Percentiles rank a stretch among this genome's conserved stretches.
These are phyloP conservation scores for Girardia tigrina DNA, from an alignment of 2,888 invertebrate species.

Conservation along the genomic window DNA sequence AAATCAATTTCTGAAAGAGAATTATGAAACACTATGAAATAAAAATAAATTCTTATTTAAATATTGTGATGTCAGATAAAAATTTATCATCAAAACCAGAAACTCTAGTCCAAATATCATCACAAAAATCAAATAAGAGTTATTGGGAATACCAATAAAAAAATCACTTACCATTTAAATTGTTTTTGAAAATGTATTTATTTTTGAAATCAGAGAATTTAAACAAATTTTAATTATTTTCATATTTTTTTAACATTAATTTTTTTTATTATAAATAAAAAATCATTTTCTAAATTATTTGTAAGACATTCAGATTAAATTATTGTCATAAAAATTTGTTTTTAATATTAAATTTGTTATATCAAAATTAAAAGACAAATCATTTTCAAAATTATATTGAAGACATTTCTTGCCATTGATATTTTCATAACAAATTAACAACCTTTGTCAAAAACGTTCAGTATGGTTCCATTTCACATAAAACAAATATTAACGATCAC, in stretches of 20 bases:
- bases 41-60: no score
- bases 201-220: no score
- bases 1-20: no score
- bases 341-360: background rate
- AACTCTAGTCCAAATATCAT: background rate
- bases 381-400: constrained; percentile 23
- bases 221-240: no score
- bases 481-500: constrained; percentile 19
- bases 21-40: no score
- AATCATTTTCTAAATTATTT: no score
- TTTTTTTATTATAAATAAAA: no score
- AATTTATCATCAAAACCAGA: background rate
- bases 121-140: background rate
- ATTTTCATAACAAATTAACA: constrained; percentile 23
- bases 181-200: no score
- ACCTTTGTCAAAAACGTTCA: constrained; percentile 16
- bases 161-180: no score
- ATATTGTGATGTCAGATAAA: background rate
- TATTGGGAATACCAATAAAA: no score
- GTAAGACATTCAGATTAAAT: background rate
- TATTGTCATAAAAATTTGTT: background rate
- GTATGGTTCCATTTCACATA: constrained; percentile 10
- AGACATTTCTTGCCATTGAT: constrained; percentile 20
- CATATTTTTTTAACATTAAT: no score
- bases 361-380: background rate